A percentile compares a stretch with the other conserved stretches of the same genome.
phyloP scores from a whole-genome alignment of 2,797 vertebrate species.

The Hozukius guyotensis region DNA sequence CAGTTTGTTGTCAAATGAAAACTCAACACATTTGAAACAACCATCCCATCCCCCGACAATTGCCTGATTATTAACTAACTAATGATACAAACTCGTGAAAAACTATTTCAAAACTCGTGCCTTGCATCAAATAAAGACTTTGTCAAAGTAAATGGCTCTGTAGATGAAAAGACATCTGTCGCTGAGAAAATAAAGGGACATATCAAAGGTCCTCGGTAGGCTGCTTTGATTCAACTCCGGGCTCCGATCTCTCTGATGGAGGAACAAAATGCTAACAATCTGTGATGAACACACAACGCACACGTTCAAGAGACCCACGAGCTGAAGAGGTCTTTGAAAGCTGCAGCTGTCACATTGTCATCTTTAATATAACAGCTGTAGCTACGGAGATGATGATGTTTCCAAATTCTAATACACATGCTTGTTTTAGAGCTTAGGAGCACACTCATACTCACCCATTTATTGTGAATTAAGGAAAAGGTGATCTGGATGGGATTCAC shows the following conservation, averaged over 20 bases:
- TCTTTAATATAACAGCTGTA: neutral
- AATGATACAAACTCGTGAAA: neutral
- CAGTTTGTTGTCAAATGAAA: neutral
- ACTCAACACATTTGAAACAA: neutral
- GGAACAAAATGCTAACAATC: neutral
- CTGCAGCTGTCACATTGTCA: conserved; percentile 9
- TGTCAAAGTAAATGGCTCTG: neutral
- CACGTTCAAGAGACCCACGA: neutral
- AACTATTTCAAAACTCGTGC: neutral
- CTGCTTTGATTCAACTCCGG: neutral
- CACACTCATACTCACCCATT: conserved; percentile 1
- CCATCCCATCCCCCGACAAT: no score
- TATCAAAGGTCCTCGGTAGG: neutral
- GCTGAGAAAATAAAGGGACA: neutral
- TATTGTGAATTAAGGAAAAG: neutral
- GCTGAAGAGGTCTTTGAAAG: conserved; percentile 1
- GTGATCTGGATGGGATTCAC: neutral
- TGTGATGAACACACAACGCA: neutral
- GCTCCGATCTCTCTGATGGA: conserved; percentile 1
- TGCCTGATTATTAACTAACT: neutral
- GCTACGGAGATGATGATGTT: neutral
- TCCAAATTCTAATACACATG: conserved; percentile 2
- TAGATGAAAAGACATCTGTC: conserved; percentile 8
- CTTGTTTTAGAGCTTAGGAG: neutral
- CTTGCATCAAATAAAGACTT: neutral